These are phyloP conservation scores for Melieria crassipennis DNA, from an alignment of 2,888 invertebrate species.

Conservation along the genomic window DNA sequence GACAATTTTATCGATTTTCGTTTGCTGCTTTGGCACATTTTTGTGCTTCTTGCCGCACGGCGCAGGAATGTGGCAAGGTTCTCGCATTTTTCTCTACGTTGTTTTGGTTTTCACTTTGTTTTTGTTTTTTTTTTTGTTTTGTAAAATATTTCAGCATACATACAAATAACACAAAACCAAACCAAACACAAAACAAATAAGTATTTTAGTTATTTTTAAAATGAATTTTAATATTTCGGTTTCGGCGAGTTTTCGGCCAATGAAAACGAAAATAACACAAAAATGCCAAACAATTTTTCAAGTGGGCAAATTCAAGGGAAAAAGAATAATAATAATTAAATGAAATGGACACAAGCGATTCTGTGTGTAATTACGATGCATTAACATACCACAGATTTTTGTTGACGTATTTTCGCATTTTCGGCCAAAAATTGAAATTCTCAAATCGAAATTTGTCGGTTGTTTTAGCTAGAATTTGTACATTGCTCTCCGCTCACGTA, in stretches of 20 bases:
- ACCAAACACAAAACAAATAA: conserved; percentile 2
- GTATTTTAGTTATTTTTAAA: conserved; percentile 12
- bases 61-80: conserved; percentile 31
- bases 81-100: background rate
- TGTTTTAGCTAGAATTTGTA: background rate
- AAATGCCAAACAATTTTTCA: conserved; percentile 50
- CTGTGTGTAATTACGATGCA: conserved; percentile 26
- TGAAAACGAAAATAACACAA: conserved; percentile 14
- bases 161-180: background rate
- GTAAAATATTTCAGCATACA: conserved; percentile 45
- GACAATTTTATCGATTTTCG: conserved; percentile 45
- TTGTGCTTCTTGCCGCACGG: conserved; percentile 4
- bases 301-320: conserved; percentile 47
- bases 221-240: conserved; percentile 12
- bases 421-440: background rate
- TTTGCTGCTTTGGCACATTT: conserved; percentile 9
- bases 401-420: conserved; percentile 54
- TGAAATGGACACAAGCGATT: conserved; percentile 8
- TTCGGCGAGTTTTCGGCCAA: conserved; percentile 3
- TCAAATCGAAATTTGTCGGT: conserved; percentile 2
- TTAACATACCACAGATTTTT: conserved; percentile 55
- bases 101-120: conserved; percentile 37
- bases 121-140: conserved; percentile 42
- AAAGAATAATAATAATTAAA: background rate
- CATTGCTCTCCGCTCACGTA: no score